Evolutionary conservation across 1,140 invertebrate genomes (phyloP), one percentile per base, ranked within the genome.

Genomic region (Matsumurasca onukii): DNA sequence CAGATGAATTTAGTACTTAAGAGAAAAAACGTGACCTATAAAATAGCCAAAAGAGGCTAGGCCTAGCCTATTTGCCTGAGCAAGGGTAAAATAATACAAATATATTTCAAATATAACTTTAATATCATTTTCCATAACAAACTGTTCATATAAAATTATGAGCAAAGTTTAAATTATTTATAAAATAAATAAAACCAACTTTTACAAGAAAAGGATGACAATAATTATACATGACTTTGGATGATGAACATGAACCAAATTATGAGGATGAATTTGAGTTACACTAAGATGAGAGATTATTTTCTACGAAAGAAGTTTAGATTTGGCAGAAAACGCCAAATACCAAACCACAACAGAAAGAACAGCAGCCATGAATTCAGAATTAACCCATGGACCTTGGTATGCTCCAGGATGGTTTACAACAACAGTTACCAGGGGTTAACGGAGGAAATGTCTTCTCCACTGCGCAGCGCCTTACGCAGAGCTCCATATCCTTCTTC

Each of bases 371-470:
- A 97, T 81, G 30, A 96, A 87, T 83, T 98, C 95, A 13, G 93
- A 94, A 75, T 95, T 95, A 13, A 98, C 85, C 88, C 91, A 92
- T 5, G 94, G 94, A 17, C 95, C 95, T 72, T 88, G 90, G 81
- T 94, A 97, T 69, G 94, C 89, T 72, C 94, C 92, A 69, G 91
- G 89, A 76, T 95, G 91, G 71, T 88, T 87, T 0, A 97, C 78
- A 27, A 86, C 83, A 49, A 97, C 86, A 59, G 88, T 88, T 67
- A 89, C 85, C 12, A 97, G 78, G 0, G 92, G 88, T 89, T 87
- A 5, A 95, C 87, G 55, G 80, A 79, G 22, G 83, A 81, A 55
- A 83, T 81, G 76, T 90, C 86, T 75, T 89, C 88, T 51, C 85
- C 85, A 72, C 86, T 86, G 66, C 90, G 84, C 67, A 88, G 80